Evolutionary conservation across 2,797 vertebrate species (phyloP), one percentile per base, ranked within the genome.

Genomic region (Sardinella longiceps): DNA sequence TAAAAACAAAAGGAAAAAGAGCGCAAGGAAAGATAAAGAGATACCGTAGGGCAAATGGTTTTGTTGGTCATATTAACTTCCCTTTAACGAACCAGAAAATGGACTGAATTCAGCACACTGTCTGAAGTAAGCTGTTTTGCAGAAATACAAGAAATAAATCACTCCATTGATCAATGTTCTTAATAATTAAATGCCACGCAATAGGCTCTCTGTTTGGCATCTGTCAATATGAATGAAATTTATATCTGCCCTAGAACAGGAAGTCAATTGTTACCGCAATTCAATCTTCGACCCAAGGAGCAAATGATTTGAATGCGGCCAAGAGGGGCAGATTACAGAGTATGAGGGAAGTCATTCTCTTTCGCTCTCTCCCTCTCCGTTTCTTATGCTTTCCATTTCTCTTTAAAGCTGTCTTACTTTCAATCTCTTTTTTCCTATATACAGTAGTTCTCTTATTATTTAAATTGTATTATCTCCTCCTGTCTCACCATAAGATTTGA

Each of bases 201-300:
- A 95, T 95, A 95, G 94, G 93, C 95, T 95, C 94, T 93, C 91
- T 94, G 93, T 94, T 94, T 93, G 93, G 92, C 92, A 86, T 86
- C 92, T 95, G 94, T 94, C 95, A 94, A 95, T 96, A 93, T 87
- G 15, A 86, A 89, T 90, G 90, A 92, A 94, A 95, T 95, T 93
- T 95, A 95, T 94, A 94, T 93, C 91, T 90, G 94, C 92, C 91
- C 93, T 93, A 88, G 92, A 95, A 94, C 95, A 96, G 96, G 95
- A 97, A 97, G 95, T 92, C 94, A 94, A 94, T 94, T 95, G 97
- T 97, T 96, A 95, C 93, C 94, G 93, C 94, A 95, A 93, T 96
- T 95, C 94, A 92, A 96, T 96, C 94, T 95, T 93, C 87, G 88
- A 94, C 94, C 94, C 95, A 94, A 96, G 37, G 97, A 96, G 96